Evolutionary conservation across 92 coral and sea anemone species (phyloP), one percentile per base, ranked within the genome.

Genomic region (Zoanthus sociatus): DNA sequence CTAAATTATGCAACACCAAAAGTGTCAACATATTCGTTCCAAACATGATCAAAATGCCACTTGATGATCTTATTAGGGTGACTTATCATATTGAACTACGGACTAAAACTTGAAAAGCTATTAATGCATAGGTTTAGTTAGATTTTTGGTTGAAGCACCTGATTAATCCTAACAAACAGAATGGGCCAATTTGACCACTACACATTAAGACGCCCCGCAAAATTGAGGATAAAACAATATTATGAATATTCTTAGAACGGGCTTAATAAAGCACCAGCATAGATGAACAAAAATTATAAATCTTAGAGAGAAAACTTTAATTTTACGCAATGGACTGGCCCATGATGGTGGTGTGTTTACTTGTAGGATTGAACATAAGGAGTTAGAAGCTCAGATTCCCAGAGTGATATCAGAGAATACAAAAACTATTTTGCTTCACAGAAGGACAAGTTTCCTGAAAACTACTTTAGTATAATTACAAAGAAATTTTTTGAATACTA

Each of bases 61-160:
- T 53, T 4, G 6, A 54, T 13, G 30, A 21, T 45, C 20, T 46
- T 66, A n/a, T 45, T 46, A 9, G 17, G 60, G 44, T 20, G 60
- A 81, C 58, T 68, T 74, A 81, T 33, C 85, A 73, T 13, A 30
- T 64, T 81, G 58, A 67, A 64, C 14, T 18, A 2, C 18, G 73
- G 46, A 47, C 13, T 50, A 67, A 33, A 77, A 77, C 12, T 75
- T 77, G 61, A 76, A 51, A 77, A 15, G 82, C 58, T 31, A 63
- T 51, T 50, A 50, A 37, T 16, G 7, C 47, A n/a, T 12, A n/a
- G 50, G 21, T 17, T 44, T 11, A 45, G 46, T 70, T 16, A 47
- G 70, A 4, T 5, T 64, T 58, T 44, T 46, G 74, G 44, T 64
- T 16, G 46, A 81, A 64, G 75, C 85, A 67, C 46, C 13, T 48